A percentile compares a stretch with the other conserved stretches of the same genome.
phyloP scores from a whole-genome alignment of 2,797 vertebrate genomes.

The Lates japonicus region DNA sequence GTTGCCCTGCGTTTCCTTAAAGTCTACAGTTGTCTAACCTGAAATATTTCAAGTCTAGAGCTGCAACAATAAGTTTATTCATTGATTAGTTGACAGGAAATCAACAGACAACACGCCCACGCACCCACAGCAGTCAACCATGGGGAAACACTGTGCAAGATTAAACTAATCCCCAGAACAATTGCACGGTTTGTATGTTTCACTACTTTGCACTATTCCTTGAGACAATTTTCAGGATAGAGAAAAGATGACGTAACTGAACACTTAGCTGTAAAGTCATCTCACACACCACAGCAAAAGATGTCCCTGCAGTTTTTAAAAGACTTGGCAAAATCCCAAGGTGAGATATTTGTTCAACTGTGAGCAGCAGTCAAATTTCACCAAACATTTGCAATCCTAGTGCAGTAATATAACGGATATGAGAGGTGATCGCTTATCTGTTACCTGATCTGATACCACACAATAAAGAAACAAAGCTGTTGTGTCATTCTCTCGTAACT shows the following conservation, averaged over 20 bases:
- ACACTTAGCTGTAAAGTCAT: background rate
- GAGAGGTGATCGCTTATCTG: background rate
- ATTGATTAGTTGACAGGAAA: no score
- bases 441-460: constrained; percentile 18
- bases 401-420: background rate
- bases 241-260: background rate
- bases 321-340: background rate
- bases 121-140: no score
- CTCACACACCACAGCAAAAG: background rate
- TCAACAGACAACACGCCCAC: no score
- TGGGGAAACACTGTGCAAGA: background rate
- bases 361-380: background rate
- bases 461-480: constrained; percentile 24
- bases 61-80: no score
- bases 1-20: no score
- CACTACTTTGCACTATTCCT: background rate
- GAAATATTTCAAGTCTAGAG: no score
- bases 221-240: background rate
- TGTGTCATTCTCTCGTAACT: constrained; percentile 18
- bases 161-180: background rate
- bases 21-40: no score
- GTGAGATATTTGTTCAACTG: background rate
- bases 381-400: background rate
- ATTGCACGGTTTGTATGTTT: background rate
- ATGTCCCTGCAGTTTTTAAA: background rate